phyloP scores from a whole-genome alignment of 2,113 vertebrate species.

The Vidua chalybeata region DNA sequence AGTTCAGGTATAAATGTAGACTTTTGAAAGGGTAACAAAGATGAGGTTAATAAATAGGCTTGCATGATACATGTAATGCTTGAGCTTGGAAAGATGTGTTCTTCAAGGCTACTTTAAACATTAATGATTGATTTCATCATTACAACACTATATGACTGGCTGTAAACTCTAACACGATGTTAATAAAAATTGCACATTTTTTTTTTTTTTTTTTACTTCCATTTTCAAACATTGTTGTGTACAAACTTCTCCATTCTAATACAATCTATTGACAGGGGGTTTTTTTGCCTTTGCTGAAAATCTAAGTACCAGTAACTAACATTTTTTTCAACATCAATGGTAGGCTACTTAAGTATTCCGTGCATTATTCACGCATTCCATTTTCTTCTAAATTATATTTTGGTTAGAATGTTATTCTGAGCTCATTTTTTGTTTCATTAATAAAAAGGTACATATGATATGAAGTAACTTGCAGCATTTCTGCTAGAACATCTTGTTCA shows the following conservation, averaged over 20 bases:
- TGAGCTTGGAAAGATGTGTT: background rate
- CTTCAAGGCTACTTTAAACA: background rate
- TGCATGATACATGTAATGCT: background rate
- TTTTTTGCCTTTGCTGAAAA: background rate
- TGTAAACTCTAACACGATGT: background rate
- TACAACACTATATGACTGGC: background rate
- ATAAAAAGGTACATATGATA: background rate
- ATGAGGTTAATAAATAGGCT: background rate
- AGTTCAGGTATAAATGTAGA: background rate
- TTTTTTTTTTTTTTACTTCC: background rate
- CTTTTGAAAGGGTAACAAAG: background rate
- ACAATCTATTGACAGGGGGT: accelerated
- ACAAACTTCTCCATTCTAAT: background rate
- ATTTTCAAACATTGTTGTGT: background rate
- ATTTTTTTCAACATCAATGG: background rate
- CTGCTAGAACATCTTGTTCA: background rate
- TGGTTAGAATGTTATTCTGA: slow-evolving; percentile 13
- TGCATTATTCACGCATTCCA: slow-evolving; percentile 16
- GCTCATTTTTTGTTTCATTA: background rate
- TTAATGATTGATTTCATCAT: background rate
- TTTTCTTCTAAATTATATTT: slow-evolving; percentile 29
- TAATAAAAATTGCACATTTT: background rate
- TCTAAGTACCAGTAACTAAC: background rate
- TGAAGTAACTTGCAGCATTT: background rate
- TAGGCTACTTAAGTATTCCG: background rate